Base-by-base conservation (phyloP, 2,113 vertebrate species). In the Psophia crepitans region DNA sequence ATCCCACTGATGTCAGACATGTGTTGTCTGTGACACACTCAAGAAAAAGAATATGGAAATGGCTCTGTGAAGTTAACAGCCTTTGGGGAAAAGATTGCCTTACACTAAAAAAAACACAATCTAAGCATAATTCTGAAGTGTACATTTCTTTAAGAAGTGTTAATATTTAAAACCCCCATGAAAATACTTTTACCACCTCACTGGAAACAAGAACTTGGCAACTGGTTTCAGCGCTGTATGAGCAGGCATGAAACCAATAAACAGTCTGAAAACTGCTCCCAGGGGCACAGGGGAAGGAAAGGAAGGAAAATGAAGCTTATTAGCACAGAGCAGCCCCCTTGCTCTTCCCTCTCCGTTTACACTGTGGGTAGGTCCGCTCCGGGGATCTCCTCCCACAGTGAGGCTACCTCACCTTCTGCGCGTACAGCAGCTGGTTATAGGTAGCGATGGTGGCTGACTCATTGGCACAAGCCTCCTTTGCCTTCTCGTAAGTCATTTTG, bases 361-460 rank as follows among this genome's bases (percentile, higher is more conserved):
- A 1, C 35, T 11, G 30, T 1, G 24, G 24, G 17, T 66, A 4
- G 0, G 13, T 35, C 7, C 2, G 7, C 4, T 41, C 5, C 2
- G 3, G 22, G 37, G 18, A 14, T 68, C 14, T 68, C 28, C 14
- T 88, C 21, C 37, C 2, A 3, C 41, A 0, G 43, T 11, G 39
- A 48, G 28, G 23, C 14, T 48, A 3, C 58, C 87, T 95, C 88
- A 99, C 99, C 99, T 99, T 98, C 97, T 99, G 99, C 9, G 99
- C 99, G 0, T 99, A 99, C 65, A 98, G 97, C 68, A 99, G 98
- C 98, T 99, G 99, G 70, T 61, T 98, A 74, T 99, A 99, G 0
- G 99, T 99, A 4, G 99, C 99, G 3, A 99, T 15, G 27, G 90
- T 92, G 11, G 98, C 99, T 0, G 98, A 98, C 84, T 98, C 96